phyloP scores from a whole-genome alignment of 2,113 vertebrate species.

The Copsychus sechellarum region DNA sequence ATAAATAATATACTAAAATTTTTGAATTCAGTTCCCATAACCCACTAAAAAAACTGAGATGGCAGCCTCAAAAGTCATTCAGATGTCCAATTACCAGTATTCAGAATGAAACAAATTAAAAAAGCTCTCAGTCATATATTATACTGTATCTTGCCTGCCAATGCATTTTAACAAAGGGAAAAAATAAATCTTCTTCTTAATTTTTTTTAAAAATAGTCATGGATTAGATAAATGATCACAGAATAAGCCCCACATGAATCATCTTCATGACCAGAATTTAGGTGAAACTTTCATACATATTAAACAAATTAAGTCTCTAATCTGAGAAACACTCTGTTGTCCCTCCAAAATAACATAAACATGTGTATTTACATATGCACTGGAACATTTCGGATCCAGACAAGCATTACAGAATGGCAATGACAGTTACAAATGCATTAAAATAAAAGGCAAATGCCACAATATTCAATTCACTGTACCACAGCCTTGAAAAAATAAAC shows the following conservation, averaged over 20 bases:
- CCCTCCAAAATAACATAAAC: neutral
- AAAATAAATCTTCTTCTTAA: neutral
- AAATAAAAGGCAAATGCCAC: neutral
- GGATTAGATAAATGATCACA: neutral
- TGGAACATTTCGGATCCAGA: neutral
- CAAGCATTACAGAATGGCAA: neutral
- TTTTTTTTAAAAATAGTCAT: neutral
- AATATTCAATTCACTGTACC: neutral
- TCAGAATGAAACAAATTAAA: neutral
- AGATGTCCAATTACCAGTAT: neutral
- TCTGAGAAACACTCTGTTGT: neutral
- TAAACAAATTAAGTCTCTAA: neutral
- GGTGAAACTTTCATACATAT: neutral
- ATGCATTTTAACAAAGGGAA: neutral
- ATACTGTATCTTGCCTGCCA: neutral
- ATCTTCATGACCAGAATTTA: neutral
- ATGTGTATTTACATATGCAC: neutral
- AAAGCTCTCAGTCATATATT: neutral
- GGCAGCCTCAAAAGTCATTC: neutral
- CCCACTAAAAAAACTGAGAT: neutral
- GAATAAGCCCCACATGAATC: neutral
- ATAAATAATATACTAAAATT: neutral
- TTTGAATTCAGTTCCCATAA: neutral
- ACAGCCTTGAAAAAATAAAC: neutral
- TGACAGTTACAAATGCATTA: neutral